Evolutionary conservation across 2,888 invertebrate genomes (phyloP).

Genomic region (Gasteruption jaculator): DNA sequence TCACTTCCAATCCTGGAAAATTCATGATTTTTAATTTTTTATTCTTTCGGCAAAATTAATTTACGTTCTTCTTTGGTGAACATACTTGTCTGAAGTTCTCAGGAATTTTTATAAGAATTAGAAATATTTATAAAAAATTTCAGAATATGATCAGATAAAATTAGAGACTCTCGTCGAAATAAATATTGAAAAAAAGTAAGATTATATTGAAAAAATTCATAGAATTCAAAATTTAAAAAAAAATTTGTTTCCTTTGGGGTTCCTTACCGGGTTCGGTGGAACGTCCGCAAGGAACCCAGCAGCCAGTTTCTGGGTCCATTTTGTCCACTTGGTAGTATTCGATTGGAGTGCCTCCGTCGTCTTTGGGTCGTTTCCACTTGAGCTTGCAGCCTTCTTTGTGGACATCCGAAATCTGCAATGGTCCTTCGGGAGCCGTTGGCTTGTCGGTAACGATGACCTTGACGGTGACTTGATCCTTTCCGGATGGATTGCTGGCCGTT

Average conservation of each 20-base stretch:
- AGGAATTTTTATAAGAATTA: too few species aligned
- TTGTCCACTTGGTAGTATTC: conserved; percentile 96
- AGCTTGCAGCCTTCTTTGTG: conserved; percentile 91
- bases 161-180: conserved; percentile 4
- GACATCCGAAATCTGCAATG: conserved; percentile 82
- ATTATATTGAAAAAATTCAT: conserved; percentile 5
- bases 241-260: not conserved
- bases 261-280: conserved; percentile 72
- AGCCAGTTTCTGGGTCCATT: conserved; percentile 83
- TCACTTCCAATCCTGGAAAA: conserved; percentile 67
- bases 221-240: not conserved
- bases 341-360: conserved; percentile 92
- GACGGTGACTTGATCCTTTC: conserved; percentile 78
- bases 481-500: conserved; percentile 81
- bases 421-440: conserved; percentile 84
- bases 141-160: conserved; percentile 1
- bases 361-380: conserved; percentile 92
- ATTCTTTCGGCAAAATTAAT: not conserved
- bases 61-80: too few species aligned
- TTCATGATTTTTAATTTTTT: conserved; percentile 5
- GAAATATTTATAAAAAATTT: not conserved
- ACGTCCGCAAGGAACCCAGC: conserved; percentile 84
- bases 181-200: conserved; percentile 11
- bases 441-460: conserved; percentile 84
- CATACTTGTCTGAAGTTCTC: too few species aligned